phyloP scores from a whole-genome alignment of 2,888 invertebrate genomes.

The Pterostichus madidus region DNA sequence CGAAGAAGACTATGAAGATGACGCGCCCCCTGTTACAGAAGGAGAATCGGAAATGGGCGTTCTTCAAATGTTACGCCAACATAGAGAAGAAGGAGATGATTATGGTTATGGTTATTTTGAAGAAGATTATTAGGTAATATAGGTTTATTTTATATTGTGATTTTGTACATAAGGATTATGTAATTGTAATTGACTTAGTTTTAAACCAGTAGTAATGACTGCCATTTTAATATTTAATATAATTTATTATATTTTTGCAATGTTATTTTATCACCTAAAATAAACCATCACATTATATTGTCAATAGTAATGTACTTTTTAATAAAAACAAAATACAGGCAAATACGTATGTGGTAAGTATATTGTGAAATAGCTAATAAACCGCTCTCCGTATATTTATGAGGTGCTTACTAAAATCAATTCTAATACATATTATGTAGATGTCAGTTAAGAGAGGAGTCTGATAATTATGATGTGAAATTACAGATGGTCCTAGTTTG shows the following conservation, averaged over 20 bases:
- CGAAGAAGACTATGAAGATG: slow-evolving; percentile 75
- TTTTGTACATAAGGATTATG: slow-evolving; percentile 2
- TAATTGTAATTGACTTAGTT: not conserved
- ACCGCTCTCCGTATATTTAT: no score
- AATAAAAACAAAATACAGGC: no score
- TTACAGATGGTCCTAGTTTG: no score
- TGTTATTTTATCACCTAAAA: no score
- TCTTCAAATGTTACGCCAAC: slow-evolving; percentile 77
- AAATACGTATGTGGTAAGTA: no score
- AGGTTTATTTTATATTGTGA: slow-evolving; percentile 3
- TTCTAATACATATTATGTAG: no score
- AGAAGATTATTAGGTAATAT: slow-evolving; percentile 80
- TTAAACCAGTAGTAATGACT: slow-evolving; percentile 6
- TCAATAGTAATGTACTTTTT: no score
- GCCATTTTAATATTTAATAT: slow-evolving; percentile 2
- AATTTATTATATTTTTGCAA: not conserved
- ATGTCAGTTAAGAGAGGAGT: no score
- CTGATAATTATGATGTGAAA: no score
- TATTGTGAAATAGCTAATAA: no score
- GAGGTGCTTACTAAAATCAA: no score
- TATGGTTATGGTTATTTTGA: slow-evolving; percentile 83
- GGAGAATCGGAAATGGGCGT: slow-evolving; percentile 74
- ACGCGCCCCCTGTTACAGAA: slow-evolving; percentile 71
- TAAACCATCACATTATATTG: no score
- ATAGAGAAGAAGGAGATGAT: slow-evolving; percentile 83